Conservation (phyloP, 2,797 vertebrate species). For the Mormyrops boulengeri region DNA sequence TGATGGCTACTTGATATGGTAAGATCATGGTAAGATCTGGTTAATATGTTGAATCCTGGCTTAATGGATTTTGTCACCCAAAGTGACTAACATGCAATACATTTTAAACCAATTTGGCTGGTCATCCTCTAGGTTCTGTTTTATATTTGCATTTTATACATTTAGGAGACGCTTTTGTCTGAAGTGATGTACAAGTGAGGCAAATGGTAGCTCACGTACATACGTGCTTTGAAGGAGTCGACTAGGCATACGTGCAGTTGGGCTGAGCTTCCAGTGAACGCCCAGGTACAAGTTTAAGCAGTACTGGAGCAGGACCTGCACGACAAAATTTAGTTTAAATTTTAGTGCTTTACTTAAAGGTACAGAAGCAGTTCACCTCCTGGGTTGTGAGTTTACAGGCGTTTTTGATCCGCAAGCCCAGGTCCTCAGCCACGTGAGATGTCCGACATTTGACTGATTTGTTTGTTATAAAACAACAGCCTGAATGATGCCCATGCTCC, state of each 20-base stretch:
- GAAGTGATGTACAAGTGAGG: background rate
- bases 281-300: background rate
- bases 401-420: background rate
- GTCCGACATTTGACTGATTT: background rate
- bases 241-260: background rate
- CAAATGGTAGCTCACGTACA: background rate
- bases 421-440: background rate
- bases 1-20: background rate
- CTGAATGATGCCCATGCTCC: background rate
- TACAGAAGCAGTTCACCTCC: background rate
- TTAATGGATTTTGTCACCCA: background rate
- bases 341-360: background rate
- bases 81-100: background rate
- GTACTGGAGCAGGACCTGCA: background rate
- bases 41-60: background rate
- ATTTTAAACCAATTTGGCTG: background rate
- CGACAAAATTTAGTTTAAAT: background rate
- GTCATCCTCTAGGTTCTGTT: background rate
- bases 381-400: background rate
- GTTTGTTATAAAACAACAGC: conserved; percentile 9
- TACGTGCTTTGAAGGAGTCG: background rate
- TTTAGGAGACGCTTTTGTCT: background rate
- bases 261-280: background rate
- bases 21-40: background rate
- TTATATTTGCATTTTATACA: background rate